Conservation (phyloP, 2,888 invertebrate genomes). For the Ophion ellenae region DNA sequence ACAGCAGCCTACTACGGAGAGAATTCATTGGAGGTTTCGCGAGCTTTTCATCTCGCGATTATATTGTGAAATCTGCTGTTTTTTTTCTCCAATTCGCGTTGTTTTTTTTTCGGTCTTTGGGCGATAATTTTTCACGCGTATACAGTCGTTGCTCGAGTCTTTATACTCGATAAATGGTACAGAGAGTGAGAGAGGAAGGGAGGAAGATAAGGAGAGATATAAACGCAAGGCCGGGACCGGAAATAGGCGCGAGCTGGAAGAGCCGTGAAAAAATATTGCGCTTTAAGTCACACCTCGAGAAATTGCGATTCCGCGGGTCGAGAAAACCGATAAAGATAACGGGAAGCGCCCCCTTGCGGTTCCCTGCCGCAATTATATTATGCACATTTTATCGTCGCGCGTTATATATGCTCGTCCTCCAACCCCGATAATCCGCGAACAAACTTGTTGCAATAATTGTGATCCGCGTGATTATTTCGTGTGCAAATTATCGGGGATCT, state of each 20-base stretch:
- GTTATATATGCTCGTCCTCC: slow-evolving; percentile 21
- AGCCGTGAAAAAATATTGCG: slow-evolving; percentile 44
- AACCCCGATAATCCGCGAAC: slow-evolving; percentile 46
- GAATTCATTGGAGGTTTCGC: not conserved
- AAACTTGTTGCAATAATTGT: slow-evolving; percentile 41
- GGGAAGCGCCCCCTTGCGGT: slow-evolving; percentile 55
- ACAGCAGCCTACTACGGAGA: slow-evolving; percentile 5
- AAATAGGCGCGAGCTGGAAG: slow-evolving; percentile 62
- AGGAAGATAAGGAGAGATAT: not conserved
- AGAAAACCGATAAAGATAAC: slow-evolving; percentile 71
- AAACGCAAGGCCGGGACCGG: slow-evolving; percentile 65
- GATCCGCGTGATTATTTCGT: not conserved
- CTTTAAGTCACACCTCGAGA: slow-evolving; percentile 57
- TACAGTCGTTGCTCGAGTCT: slow-evolving; percentile 12
- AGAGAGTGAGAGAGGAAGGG: no score
- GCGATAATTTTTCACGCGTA: not conserved
- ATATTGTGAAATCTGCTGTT: not conserved
- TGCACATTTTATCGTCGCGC: not conserved
- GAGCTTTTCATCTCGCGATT: not conserved
- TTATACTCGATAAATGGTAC: slow-evolving; percentile 39
- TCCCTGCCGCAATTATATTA: slow-evolving; percentile 24
- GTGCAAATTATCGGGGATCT: slow-evolving; percentile 37
- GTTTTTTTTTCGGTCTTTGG: not conserved
- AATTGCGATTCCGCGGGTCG: slow-evolving; percentile 45
- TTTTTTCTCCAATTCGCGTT: not conserved